Evolutionary conservation across 2,888 invertebrate genomes (phyloP).

Genomic region (Aphodius sticticus): DNA sequence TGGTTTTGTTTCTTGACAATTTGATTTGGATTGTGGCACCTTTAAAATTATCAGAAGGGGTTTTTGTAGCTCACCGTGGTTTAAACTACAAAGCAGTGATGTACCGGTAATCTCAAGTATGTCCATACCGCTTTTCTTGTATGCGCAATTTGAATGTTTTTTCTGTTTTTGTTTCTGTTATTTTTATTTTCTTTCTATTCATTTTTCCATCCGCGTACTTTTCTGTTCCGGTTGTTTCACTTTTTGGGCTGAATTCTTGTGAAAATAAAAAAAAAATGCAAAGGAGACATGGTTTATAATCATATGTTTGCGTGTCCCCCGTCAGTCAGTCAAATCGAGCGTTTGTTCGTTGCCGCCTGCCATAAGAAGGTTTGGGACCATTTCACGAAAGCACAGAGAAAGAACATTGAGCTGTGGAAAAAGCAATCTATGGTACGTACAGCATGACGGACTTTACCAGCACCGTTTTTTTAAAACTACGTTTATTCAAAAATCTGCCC

Average conservation of each 20-base stretch:
- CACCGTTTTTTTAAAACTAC: background rate
- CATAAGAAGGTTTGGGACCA: constrained; percentile 99
- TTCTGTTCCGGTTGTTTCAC: background rate
- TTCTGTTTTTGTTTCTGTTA: background rate
- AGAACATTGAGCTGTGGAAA: constrained; percentile 98
- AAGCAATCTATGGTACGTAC: constrained; percentile 91
- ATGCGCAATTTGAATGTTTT: constrained; percentile 5
- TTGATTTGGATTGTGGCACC: background rate
- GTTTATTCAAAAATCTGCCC: too few species aligned
- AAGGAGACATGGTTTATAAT: constrained; percentile 48
- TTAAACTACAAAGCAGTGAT: background rate
- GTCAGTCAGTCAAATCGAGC: constrained; percentile 98
- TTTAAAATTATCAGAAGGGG: background rate
- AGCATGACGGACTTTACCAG: constrained; percentile 48
- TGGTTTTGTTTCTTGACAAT: background rate
- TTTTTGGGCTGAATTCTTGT: background rate
- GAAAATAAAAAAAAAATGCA: constrained; percentile 10
- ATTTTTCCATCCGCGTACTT: background rate
- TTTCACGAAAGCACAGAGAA: constrained; percentile 98
- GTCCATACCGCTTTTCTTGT: background rate
- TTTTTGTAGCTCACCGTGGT: background rate
- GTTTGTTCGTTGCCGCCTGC: constrained; percentile 93
- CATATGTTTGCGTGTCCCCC: constrained; percentile 58
- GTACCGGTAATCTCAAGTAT: background rate
- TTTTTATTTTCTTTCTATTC: background rate